A percentile compares a stretch with the other conserved stretches of the same genome.
Evolutionary conservation across 2,797 vertebrate species (phyloP).

Genomic region (Gorsachius magnificus): DNA sequence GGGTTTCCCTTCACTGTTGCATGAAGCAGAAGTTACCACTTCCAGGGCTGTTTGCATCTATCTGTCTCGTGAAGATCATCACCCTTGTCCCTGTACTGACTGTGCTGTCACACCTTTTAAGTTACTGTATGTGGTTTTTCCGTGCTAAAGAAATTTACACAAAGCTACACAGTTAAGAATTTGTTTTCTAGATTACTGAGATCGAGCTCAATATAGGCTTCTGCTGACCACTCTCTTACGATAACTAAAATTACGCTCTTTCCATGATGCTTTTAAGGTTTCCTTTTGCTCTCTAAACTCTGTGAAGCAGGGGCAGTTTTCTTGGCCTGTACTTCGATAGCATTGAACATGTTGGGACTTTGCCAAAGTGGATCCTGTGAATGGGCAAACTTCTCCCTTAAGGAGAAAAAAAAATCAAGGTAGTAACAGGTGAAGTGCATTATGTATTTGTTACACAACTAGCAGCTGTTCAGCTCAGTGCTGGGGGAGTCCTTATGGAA

Average conservation of each 20-base stretch:
- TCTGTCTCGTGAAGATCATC: not conserved
- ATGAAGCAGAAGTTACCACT: not conserved
- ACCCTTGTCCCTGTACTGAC: not conserved
- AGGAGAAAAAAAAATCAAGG: not conserved
- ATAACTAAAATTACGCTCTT: not conserved
- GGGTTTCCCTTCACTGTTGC: not conserved
- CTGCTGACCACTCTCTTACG: not conserved
- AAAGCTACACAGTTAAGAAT: not conserved
- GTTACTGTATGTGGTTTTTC: not conserved
- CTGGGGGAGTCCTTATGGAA: not conserved
- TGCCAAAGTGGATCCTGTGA: not conserved
- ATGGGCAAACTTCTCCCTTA: not conserved
- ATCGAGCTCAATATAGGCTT: not conserved
- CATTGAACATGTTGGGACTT: not conserved
- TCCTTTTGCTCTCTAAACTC: not conserved
- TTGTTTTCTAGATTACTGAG: not conserved
- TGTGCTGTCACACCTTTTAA: not conserved
- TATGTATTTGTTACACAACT: not conserved
- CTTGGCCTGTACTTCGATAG: not conserved
- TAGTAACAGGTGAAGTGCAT: not conserved
- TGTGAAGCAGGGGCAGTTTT: not conserved
- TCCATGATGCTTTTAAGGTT: not conserved
- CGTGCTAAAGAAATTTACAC: not conserved
- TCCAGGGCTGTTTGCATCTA: not conserved
- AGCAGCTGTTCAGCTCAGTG: not conserved